A percentile compares a stretch with the other conserved stretches of the same genome.
Evolutionary conservation across 2,797 vertebrate species (phyloP).

Genomic region (Hippoglossus hippoglossus): DNA sequence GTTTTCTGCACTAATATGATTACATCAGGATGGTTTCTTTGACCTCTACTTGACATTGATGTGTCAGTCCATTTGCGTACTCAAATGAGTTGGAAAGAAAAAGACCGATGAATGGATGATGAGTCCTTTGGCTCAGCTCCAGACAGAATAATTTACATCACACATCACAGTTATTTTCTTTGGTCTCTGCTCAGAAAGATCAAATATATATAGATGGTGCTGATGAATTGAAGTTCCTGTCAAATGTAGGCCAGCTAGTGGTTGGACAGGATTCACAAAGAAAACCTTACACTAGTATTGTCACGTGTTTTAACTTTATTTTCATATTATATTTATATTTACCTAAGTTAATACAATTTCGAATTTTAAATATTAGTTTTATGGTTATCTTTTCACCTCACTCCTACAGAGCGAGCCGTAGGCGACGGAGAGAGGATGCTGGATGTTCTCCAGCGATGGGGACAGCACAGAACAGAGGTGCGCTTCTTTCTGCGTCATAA

Average conservation of each 20-base stretch:
- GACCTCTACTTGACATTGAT: conserved; percentile 42
- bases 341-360: not conserved
- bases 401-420: conserved; percentile 88
- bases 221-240: conserved; percentile 30
- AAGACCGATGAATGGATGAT: conserved; percentile 43
- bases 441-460: conserved; percentile 93
- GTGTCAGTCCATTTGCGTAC: conserved; percentile 41
- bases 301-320: not conserved
- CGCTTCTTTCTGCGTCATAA: conserved; percentile 96
- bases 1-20: conserved; percentile 33
- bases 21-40: conserved; percentile 20
- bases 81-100: conserved; percentile 25
- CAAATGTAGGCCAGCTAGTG: conserved; percentile 19
- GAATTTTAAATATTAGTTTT: conserved; percentile 8
- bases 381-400: conserved; percentile 7
- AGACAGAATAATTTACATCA: conserved; percentile 48
- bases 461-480: conserved; percentile 90
- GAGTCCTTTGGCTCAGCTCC: conserved; percentile 48
- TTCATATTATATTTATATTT: too few relatives aligned
- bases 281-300: conserved; percentile 12
- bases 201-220: conserved; percentile 19
- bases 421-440: conserved; percentile 92
- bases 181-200: conserved; percentile 41
- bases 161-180: conserved; percentile 25
- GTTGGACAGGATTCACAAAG: conserved; percentile 35